phyloP scores from a whole-genome alignment of 2,113 vertebrate species.

The Hydropotes inermis region DNA sequence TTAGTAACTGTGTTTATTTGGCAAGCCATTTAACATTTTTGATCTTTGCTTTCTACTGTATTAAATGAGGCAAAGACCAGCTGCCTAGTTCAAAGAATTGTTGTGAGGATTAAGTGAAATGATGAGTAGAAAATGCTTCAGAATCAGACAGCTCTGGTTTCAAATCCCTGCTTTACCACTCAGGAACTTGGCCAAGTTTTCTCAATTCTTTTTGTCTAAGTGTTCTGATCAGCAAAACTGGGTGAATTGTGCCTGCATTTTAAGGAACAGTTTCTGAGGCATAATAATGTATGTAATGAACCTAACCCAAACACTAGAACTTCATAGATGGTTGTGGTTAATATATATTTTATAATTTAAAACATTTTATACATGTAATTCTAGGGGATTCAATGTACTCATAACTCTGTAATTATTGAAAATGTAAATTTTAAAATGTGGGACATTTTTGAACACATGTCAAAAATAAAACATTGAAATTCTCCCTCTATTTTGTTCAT shows the following conservation, averaged over 20 bases:
- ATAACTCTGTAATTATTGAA: not conserved
- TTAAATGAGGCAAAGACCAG: constrained; percentile 24
- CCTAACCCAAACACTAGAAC: not conserved
- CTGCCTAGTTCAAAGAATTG: constrained; percentile 27
- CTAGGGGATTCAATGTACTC: not conserved
- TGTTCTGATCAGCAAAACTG: not conserved
- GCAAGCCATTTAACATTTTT: constrained; percentile 40
- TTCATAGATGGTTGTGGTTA: not conserved
- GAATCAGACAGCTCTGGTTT: constrained; percentile 38
- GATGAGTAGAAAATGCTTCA: constrained; percentile 36
- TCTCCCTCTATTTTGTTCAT: not conserved
- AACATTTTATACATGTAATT: not conserved
- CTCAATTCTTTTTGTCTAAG: not conserved
- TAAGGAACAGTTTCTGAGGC: not conserved
- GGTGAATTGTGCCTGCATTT: not conserved
- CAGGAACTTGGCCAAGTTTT: not conserved
- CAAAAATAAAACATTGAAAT: constrained; percentile 9
- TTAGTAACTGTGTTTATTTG: constrained; percentile 19
- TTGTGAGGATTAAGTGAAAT: constrained; percentile 35
- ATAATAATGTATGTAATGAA: not conserved
- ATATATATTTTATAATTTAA: constrained; percentile 24
- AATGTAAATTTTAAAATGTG: constrained; percentile 30
- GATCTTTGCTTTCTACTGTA: constrained; percentile 38
- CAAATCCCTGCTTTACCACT: not conserved
- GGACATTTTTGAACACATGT: not conserved